Evolutionary conservation across 2,797 vertebrate genomes (phyloP), one percentile per base, ranked within the genome.

Genomic region (Rhinella marina): DNA sequence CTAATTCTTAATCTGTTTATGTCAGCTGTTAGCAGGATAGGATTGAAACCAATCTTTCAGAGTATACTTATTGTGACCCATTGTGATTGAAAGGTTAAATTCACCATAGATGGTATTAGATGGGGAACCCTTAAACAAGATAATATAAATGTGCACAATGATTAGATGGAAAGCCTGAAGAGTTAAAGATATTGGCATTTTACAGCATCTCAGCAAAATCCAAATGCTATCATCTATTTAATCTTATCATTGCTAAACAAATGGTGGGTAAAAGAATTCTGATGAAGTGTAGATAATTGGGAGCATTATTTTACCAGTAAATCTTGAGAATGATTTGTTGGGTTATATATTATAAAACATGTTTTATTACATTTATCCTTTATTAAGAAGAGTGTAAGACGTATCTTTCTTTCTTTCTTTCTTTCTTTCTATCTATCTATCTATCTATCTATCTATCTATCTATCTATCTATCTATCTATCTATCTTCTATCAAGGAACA

Each of bases 41-140:
- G 16, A 87, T 79, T 32, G 64, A 32, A 88, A 85, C 81, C 85
- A 61, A 90, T 19, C 89, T 86, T 81, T 85, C 23, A 85, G 7
- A 72, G 0, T 89, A 90, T 72, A 70, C 88, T 89, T 89, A 85
- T 21, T 72, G 70, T 88, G 54, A 54, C 66, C 78, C 25, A 29
- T 32, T 59, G 54, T 81, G 66, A 62, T 41, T 72, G 68, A 81
- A 87, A 81, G 56, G 68, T 75, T 50, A 59, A 54, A 87, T 75
- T 61, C 29, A 73, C 32, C 56, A 50, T 17, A 75, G 52, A 81
- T 41, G 16, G 27, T 59, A 25, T 72, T 25, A 81, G 52, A 86
- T 9, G 4, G 70, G 72, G 41, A 77, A 64, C 23, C 57, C 83
- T 85, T 85, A 62, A 77, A 29, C 57, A 77, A 77, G 57, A 64